Evolutionary conservation across 2,888 invertebrate species (phyloP), one percentile per base, ranked within the genome.

Genomic region (Camponotus fellah): DNA sequence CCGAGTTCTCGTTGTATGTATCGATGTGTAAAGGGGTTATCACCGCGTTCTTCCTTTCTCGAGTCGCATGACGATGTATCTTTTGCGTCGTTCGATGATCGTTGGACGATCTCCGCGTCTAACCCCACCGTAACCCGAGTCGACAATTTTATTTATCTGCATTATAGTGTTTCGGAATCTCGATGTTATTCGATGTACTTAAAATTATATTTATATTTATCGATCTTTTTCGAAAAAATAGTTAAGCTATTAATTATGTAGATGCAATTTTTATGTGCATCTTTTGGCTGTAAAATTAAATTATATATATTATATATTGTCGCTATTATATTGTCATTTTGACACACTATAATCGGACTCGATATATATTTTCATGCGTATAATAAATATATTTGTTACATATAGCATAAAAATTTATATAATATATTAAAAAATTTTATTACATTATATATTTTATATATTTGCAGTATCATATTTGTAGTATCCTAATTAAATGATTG

Each of bases 21-120:
- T 37, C 65, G 84, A 71, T 60, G 80, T 53, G 53, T 53, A 53
- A 81, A 60, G 26, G 64, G 65, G 71, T 83, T 62, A 86, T 68
- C 79, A n/a, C 46, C 8, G 34, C 60, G 40, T 60, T 46, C 79
- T 60, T 71, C 60, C 34, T 60, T 37, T 40, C 56, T n/a, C 26
- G 12, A 34, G 26, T 79, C 46, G 46, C 46, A 34, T 34, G 26
- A n/a, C 71, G 32, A 56, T 5, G 46, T 34, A 34, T 46, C 72
- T 71, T 21, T 68, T 68, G n/a, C 77, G 68, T 77, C 68, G 32
- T 21, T 10, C 14, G 37, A 37, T 37, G 17, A 76, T 76, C 53
- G 66, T 40, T 65, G 65, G 37, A 40, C 12, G 10, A 77, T 68
- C 12, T 49, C 10, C 46, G 10, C 21, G 21, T 53, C 53, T 49